Evolutionary conservation across 2,888 invertebrate genomes (phyloP), one percentile per base, ranked within the genome.

Genomic region (Cataglyphis livida): DNA sequence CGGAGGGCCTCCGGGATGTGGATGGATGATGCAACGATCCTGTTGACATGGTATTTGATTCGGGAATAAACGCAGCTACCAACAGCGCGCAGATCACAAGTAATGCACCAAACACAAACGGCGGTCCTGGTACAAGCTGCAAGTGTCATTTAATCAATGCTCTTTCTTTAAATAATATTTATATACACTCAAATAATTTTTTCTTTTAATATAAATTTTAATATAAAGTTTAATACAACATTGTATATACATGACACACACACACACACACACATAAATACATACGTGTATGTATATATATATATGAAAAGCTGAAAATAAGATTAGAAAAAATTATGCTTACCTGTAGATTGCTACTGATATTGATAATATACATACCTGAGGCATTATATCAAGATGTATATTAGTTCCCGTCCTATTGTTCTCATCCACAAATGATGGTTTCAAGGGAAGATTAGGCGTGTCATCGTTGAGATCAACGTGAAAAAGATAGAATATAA

Each of bases 401-500:
- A 95, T 95, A 91, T 95, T 93, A 88, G 93, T 92, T 87, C 93
- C 93, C 79, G 94, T 94, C 85, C 93, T 93, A 90, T 95, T 95
- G 86, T 94, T 94, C 84, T 93, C 94, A 86, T 93, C 94, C 91
- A 95, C 95, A 96, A 93, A 90, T 74, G 92, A 90, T 87, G 94
- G 90, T 85, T 93, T 94, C 12, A 93, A 89, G 48, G 93, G 92
- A 83, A 93, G 88, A 74, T 91, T 86, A 28, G 93, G 90, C 70
- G 92, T 90, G 75, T 97, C 97, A 91, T 97, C 98, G 94, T 98
- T 98, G 93, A 99, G 96, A 95, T 99, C 98, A 89, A 99, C 99
- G 95, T 99, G 98, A 95, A 99, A 99, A 93, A 99, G 96, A 95
- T 99, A 99, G 95, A 99, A 99, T 92, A 99, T 98, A 90, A 99